phyloP scores from a whole-genome alignment of 2,888 invertebrate species.

The Apodemia duryi region DNA sequence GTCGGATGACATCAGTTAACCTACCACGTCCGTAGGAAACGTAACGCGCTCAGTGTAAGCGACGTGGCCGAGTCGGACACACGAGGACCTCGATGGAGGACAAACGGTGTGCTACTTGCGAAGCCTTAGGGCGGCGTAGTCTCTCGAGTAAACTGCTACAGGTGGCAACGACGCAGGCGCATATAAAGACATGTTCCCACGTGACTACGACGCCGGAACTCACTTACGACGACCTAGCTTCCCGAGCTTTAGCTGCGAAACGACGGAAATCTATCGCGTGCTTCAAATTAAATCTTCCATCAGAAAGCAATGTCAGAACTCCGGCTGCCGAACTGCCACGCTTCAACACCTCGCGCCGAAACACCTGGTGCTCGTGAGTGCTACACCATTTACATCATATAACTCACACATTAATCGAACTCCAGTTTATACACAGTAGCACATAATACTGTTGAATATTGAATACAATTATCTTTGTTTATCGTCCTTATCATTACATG shows the following conservation, averaged over 20 bases:
- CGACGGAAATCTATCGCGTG: constrained; percentile 70
- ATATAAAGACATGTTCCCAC: constrained; percentile 64
- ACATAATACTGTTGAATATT: constrained; percentile 24
- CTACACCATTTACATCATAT: constrained; percentile 14
- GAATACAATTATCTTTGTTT: constrained; percentile 36
- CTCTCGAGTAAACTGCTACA: constrained; percentile 68
- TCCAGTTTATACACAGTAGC: constrained; percentile 21
- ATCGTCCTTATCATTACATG: constrained; percentile 40
- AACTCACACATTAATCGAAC: constrained; percentile 22
- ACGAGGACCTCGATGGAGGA: constrained; percentile 73
- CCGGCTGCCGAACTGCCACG: constrained; percentile 49
- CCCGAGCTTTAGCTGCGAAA: constrained; percentile 69
- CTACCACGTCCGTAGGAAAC: constrained; percentile 70
- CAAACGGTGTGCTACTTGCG: constrained; percentile 69
- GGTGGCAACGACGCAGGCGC: constrained; percentile 74
- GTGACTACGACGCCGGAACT: constrained; percentile 52
- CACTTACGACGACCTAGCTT: constrained; percentile 59
- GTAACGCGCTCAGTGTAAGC: constrained; percentile 73
- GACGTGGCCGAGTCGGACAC: constrained; percentile 69
- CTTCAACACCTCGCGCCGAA: constrained; percentile 60
- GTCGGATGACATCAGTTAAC: constrained; percentile 78
- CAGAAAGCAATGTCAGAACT: constrained; percentile 52
- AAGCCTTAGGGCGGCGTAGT: constrained; percentile 67
- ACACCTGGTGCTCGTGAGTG: constrained; percentile 75
- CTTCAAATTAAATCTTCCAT: constrained; percentile 59